Percentiles rank a stretch among this genome's conserved stretches.
phyloP scores from a whole-genome alignment of 2,888 invertebrate species.

The Eupithecia subumbrata region DNA sequence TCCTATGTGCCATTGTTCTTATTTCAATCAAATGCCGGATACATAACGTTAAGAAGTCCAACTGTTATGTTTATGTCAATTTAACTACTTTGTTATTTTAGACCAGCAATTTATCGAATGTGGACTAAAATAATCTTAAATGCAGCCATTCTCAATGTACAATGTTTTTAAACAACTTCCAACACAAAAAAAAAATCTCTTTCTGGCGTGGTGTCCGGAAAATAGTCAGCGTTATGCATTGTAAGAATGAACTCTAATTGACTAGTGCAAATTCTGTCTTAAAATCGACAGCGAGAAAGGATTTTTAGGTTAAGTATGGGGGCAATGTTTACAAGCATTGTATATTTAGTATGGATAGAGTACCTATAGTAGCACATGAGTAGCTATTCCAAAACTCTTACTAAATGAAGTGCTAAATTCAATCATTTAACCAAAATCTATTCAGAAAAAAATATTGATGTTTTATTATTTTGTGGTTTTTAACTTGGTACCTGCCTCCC shows the following conservation, averaged over 20 bases:
- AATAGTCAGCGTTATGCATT: no score
- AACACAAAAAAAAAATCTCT: no score
- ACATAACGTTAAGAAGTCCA: background rate
- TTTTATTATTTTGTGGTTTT: background rate
- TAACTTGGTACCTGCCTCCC: background rate
- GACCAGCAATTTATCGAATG: background rate
- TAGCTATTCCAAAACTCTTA: background rate
- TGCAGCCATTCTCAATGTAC: no score
- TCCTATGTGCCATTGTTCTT: constrained; percentile 60
- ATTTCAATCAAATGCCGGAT: constrained; percentile 11
- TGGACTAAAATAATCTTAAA: background rate
- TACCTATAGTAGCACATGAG: background rate
- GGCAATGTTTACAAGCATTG: no score
- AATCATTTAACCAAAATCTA: no score
- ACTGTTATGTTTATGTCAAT: constrained; percentile 4
- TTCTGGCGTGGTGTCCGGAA: no score
- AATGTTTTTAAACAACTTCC: no score
- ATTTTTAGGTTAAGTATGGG: no score
- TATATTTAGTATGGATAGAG: no score
- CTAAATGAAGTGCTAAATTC: background rate
- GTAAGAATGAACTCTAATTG: no score
- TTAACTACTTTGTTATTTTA: background rate
- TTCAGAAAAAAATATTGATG: background rate
- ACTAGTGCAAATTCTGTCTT: no score
- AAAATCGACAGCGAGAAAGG: no score